These are phyloP conservation scores for Acanthochromis polyacanthus DNA, from an alignment of 2,113 vertebrate species.

Conservation along the genomic window DNA sequence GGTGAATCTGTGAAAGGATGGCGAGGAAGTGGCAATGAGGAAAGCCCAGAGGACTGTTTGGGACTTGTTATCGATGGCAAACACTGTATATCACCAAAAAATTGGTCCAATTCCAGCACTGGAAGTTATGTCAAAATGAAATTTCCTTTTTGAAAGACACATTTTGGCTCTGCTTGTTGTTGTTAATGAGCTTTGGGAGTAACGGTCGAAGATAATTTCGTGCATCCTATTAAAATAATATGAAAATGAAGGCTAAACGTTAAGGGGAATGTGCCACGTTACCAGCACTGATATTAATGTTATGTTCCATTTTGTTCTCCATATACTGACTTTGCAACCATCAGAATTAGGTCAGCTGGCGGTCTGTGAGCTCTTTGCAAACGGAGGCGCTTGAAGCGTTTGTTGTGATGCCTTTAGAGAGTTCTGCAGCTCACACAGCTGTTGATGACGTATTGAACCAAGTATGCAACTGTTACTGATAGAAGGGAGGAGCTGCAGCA, in stretches of 20 bases:
- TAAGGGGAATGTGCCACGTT: too few relatives aligned
- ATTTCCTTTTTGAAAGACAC: slow-evolving; percentile 63
- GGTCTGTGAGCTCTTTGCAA: too few relatives aligned
- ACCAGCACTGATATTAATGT: not conserved
- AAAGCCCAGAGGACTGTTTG: slow-evolving; percentile 34
- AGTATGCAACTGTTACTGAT: slow-evolving; percentile 67
- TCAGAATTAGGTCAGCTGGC: slow-evolving; percentile 34
- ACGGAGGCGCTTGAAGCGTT: too few relatives aligned
- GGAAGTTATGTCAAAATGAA: slow-evolving; percentile 65
- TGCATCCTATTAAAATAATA: too few relatives aligned
- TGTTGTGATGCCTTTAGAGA: slow-evolving; percentile 4
- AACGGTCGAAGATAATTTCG: too few relatives aligned
- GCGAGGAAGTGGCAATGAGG: slow-evolving; percentile 6
- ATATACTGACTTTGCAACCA: not conserved
- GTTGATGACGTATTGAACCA: slow-evolving; percentile 72
- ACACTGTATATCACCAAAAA: not conserved
- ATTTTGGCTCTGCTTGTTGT: slow-evolving; percentile 29
- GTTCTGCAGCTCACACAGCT: slow-evolving; percentile 63
- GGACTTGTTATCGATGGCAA: slow-evolving; percentile 12
- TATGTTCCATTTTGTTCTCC: not conserved
- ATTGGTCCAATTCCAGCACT: slow-evolving; percentile 36
- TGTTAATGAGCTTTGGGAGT: slow-evolving; percentile 2
- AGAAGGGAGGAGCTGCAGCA: slow-evolving; percentile 37
- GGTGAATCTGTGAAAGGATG: not conserved
- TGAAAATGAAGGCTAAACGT: too few relatives aligned